Evolutionary conservation across 2,113 vertebrate genomes (phyloP).

Genomic region (Athene noctua): DNA sequence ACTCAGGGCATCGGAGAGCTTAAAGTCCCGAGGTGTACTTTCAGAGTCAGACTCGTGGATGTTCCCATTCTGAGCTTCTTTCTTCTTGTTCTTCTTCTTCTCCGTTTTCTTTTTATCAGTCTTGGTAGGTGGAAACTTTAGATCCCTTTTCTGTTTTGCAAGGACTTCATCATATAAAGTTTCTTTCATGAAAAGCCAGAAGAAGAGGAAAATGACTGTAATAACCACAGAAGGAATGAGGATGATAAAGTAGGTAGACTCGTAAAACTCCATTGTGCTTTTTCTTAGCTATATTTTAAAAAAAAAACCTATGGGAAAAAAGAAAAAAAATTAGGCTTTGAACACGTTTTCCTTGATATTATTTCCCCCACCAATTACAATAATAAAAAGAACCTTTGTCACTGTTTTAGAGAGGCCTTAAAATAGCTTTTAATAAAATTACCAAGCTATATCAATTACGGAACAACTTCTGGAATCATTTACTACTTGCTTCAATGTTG

Average conservation of each 20-base stretch:
- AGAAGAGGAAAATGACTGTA: constrained; percentile 94
- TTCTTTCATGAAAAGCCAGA: constrained; percentile 99
- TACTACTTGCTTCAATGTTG: neutral
- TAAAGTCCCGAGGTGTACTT: constrained; percentile 80
- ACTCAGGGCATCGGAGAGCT: constrained; percentile 77
- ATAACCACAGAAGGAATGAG: constrained; percentile 93
- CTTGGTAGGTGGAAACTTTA: constrained; percentile 83
- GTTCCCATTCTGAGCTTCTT: constrained; percentile 82
- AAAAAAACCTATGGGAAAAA: neutral
- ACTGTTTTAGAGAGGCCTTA: neutral
- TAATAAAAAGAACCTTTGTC: neutral
- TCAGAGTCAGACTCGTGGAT: constrained; percentile 92
- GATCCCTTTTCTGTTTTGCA: constrained; percentile 90
- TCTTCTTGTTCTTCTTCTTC: constrained; percentile 98
- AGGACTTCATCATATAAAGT: constrained; percentile 96
- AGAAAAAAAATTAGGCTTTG: neutral
- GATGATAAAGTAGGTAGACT: constrained; percentile 94
- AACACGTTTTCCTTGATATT: neutral
- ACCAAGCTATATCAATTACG: neutral
- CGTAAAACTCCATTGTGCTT: constrained; percentile 93
- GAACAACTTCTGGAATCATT: neutral
- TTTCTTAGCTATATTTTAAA: neutral
- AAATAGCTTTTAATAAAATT: neutral
- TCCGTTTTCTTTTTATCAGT: constrained; percentile 92
- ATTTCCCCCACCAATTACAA: neutral